Percentiles rank a stretch among this genome's conserved stretches.
phyloP scores from a whole-genome alignment of 2,888 invertebrate species.

The Rhingia campestris region DNA sequence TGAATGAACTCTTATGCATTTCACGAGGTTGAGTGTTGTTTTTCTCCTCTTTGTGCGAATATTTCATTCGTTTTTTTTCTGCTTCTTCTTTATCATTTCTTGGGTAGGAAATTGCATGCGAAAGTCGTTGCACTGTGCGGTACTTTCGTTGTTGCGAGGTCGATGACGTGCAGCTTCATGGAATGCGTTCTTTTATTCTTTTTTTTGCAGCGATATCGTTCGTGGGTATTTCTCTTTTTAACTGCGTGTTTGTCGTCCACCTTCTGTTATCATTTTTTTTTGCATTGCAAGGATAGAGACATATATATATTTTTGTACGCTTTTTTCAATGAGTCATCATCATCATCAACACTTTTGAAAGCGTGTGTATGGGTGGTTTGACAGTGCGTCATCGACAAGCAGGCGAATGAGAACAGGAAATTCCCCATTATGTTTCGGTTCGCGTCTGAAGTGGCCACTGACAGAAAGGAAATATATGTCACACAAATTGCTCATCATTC shows the following conservation, averaged over 20 bases:
- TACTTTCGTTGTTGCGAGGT: conserved; percentile 75
- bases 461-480: conserved; percentile 45
- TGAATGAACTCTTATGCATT: conserved; percentile 74
- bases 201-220: neutral
- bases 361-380: conserved; percentile 15
- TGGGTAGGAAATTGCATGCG: conserved; percentile 64
- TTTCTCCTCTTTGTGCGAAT: conserved; percentile 69
- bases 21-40: conserved; percentile 72
- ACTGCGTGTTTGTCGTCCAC: conserved; percentile 34
- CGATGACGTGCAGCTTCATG: conserved; percentile 63
- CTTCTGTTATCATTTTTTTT: conserved; percentile 50
- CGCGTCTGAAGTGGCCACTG: conserved; percentile 42
- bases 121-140: conserved; percentile 76
- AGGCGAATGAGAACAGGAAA: conserved; percentile 67
- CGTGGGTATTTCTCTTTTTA: neutral
- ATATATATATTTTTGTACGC: neutral
- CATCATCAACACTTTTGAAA: neutral
- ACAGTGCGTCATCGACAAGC: conserved; percentile 66
- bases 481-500: conserved; percentile 57
- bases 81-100: conserved; percentile 41
- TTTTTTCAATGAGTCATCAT: conserved; percentile 39
- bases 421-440: conserved; percentile 62
- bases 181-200: conserved; percentile 63
- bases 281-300: conserved; percentile 15
- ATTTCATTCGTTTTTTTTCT: conserved; percentile 33